Base-by-base conservation (phyloP, 1,140 invertebrate species). In the Megathymus violae region DNA sequence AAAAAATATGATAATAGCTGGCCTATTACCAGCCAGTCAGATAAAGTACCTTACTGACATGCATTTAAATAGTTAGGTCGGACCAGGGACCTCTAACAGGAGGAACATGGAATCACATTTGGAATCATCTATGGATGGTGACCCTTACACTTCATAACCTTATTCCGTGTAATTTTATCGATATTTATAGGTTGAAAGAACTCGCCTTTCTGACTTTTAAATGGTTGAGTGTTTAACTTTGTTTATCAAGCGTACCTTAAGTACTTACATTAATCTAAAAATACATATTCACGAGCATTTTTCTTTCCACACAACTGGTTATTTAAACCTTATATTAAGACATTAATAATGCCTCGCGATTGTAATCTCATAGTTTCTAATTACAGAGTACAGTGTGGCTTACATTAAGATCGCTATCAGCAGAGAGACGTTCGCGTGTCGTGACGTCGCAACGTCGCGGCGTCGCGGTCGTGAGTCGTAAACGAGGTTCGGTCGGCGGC, bases 391-490 rank as follows among this genome's bases (percentile, higher is more conserved):
- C 22, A 31, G 14, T 56, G 40, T 44, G 52, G 38, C 22, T 56
- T 56, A 56, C 50, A 40, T 54, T 54, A 14, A 54, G 51, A 54
- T 54, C 13, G 15, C 25, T 43, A 54, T 54, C 41, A 34, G n/a
- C 46, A 46, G 13, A 46, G 19, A 11, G n/a, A n/a, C 16, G 34
- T 31, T 51, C 14, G 34, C 40, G 52, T 56, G 52, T 31, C 52
- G 52, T 56, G 52, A 44, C 3, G n/a, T 58, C 27, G 2, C 34
- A 16, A 27, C 0, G 9, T 60, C 56, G 61, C 44, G n/a, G n/a
- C n/a, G n/a, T n/a, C n/a, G n/a, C n/a, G n/a, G 27, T 73, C 69
- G 68, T 69, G 27, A 3, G 1, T 0, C 61, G 13, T 74, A 75
- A 76, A 56, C 1, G 11, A 6, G 10, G 36, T 31, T 9, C 5